Evolutionary conservation across 2,113 vertebrate species (phyloP).

Genomic region (Tyto alba): DNA sequence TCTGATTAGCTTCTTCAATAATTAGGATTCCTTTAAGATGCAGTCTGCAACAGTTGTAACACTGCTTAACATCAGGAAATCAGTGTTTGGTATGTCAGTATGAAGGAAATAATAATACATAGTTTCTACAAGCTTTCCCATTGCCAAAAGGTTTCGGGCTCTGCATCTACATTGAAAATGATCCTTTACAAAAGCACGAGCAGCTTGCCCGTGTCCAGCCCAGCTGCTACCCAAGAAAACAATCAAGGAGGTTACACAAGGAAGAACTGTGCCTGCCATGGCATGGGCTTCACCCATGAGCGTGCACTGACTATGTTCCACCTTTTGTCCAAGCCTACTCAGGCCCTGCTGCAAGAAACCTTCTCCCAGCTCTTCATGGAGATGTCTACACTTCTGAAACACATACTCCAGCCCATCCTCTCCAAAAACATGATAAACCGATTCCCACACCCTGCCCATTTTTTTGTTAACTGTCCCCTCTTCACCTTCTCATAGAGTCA

Average conservation of each 20-base stretch:
- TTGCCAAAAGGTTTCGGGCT: neutral
- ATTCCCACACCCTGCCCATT: neutral
- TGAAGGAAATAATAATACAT: neutral
- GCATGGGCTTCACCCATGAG: rapidly evolving
- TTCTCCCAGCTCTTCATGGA: neutral
- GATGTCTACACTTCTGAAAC: neutral
- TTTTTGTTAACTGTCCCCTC: neutral
- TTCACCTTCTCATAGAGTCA: neutral
- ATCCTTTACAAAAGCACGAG: neutral
- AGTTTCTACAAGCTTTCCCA: neutral
- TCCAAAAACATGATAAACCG: neutral
- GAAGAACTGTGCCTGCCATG: neutral
- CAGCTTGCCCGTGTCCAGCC: neutral
- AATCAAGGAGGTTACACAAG: neutral
- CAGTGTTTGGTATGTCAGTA: neutral
- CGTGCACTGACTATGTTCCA: neutral
- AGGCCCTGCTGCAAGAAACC: neutral
- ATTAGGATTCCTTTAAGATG: neutral
- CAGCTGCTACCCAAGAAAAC: neutral
- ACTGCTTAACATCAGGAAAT: neutral
- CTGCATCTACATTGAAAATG: neutral
- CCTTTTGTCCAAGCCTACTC: neutral
- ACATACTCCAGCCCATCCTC: neutral
- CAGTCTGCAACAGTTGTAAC: neutral
- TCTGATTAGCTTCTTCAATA: neutral